Base-by-base conservation (phyloP, 2,888 invertebrate species). In the Tuta absoluta region DNA sequence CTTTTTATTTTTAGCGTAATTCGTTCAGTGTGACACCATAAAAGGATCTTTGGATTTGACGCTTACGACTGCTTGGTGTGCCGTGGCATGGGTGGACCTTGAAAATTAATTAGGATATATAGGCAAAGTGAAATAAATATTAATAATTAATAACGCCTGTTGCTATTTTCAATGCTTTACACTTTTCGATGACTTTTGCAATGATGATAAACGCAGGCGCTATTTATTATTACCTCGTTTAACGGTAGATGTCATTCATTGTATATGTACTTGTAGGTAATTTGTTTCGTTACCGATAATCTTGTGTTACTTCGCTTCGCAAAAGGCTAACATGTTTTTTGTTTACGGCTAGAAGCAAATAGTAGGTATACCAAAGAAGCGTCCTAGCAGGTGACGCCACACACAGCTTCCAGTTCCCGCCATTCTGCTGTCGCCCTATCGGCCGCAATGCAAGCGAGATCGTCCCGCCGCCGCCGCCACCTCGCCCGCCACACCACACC, bases 391-490 rank as follows among this genome's bases (percentile, higher is more conserved):
- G 56, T 23, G 56, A 56, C 56, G 56, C 56, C 33, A 33, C 56
- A 58, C 33, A 33, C 56, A 58, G 58, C 38, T 12, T 38, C 60
- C 58, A 38, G 23, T 21, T 66, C 66, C 65, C 64, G 60, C 64
- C 59, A 62, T 57, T 57, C 56, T 66, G 68, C 51, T 8, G 51
- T 10, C 51, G 51, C 51, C 19, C 17, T 21, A 21, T 68, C 51
- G 21, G 51, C 51, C 51, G 51, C 23, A 21, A 17, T 17, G 45
- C 45, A 19, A 51, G 51, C 70, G 69, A 75, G 78, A 77, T 78
- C 78, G 75, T 74, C 73, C 72, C 78, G 77, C 81, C 82, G 77
- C 78, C 70, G 66, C 71, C 70, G 70, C 23, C 71, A 67, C 69
- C 68, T 69, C 56, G 59, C 61, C 60, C 24, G 45, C 24, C 57